Evolutionary conservation across 2,888 invertebrate species (phyloP).

Genomic region (Acutogordius australiensis): DNA sequence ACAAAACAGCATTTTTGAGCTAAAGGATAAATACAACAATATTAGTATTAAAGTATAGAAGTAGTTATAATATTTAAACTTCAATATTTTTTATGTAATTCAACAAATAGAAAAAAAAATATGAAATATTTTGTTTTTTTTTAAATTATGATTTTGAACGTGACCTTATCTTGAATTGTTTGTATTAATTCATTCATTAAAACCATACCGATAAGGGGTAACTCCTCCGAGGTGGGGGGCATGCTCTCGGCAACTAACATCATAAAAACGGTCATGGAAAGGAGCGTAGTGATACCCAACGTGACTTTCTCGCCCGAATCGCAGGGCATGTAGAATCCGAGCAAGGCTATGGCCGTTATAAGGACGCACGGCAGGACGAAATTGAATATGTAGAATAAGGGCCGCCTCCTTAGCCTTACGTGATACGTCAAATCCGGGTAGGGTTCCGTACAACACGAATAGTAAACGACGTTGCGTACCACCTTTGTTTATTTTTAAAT

Average conservation of each 20-base stretch:
- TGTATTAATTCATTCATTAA: too few species aligned
- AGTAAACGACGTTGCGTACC: conserved; percentile 37
- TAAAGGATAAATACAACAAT: too few species aligned
- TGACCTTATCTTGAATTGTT: too few species aligned
- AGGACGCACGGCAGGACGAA: conserved; percentile 51
- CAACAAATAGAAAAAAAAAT: too few species aligned
- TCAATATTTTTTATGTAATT: too few species aligned
- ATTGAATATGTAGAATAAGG: conserved; percentile 46
- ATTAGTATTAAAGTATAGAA: too few species aligned
- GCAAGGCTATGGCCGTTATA: conserved; percentile 51
- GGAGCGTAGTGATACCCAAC: conserved; percentile 50
- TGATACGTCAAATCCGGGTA: conserved; percentile 55
- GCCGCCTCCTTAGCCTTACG: conserved; percentile 39
- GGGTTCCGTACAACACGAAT: conserved; percentile 47
- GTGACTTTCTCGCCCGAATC: conserved; percentile 62
- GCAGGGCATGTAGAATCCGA: conserved; percentile 58
- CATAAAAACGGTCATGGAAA: conserved; percentile 57
- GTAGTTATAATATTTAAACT: too few species aligned
- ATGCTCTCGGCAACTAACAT: conserved; percentile 57
- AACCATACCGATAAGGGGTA: conserved; percentile 57
- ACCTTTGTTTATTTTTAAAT: too few species aligned
- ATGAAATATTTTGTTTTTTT: too few species aligned
- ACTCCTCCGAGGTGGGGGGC: conserved; percentile 49
- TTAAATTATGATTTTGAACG: too few species aligned
- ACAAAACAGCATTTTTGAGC: too few species aligned